phyloP scores from a whole-genome alignment of 2,888 invertebrate genomes.

The Diaprepes abbreviatus region DNA sequence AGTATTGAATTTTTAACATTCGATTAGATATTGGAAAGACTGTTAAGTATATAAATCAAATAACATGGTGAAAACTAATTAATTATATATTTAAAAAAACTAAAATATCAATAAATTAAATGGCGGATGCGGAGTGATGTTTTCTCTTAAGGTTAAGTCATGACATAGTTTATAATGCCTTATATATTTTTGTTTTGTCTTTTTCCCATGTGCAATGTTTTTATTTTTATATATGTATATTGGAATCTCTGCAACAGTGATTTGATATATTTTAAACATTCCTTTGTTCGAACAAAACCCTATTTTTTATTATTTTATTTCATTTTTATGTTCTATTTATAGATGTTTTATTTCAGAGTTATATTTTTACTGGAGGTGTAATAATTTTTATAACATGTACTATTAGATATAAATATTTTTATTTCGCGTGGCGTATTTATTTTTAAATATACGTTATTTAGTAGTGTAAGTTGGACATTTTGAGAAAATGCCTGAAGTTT shows the following conservation, averaged over 20 bases:
- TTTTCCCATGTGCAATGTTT: conserved; percentile 26
- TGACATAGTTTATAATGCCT: not conserved
- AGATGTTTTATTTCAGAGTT: conserved; percentile 34
- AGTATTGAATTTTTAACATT: too few relatives aligned
- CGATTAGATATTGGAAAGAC: too few relatives aligned
- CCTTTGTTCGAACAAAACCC: conserved; percentile 31
- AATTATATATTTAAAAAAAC: too few relatives aligned
- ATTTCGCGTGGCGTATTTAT: conserved; percentile 12
- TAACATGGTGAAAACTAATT: too few relatives aligned
- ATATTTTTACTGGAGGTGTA: conserved; percentile 36
- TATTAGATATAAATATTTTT: conserved; percentile 5
- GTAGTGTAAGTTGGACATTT: not conserved
- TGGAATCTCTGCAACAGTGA: conserved; percentile 22
- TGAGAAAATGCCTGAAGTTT: not conserved
- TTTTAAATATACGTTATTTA: not conserved
- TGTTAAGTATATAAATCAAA: too few relatives aligned
- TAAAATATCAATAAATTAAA: too few relatives aligned
- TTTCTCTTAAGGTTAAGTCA: too few relatives aligned
- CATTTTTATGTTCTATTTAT: conserved; percentile 21
- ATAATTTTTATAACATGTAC: not conserved
- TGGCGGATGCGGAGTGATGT: too few relatives aligned
- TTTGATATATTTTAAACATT: conserved; percentile 29
- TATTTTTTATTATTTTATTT: conserved; percentile 33
- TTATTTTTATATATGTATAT: conserved; percentile 1
- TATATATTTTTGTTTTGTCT: conserved; percentile 6